A percentile compares a stretch with the other conserved stretches of the same genome.
These are phyloP conservation scores for Drosophila nr. medialis DNA, from an alignment of 2,888 invertebrate species.

Conservation along the genomic window DNA sequence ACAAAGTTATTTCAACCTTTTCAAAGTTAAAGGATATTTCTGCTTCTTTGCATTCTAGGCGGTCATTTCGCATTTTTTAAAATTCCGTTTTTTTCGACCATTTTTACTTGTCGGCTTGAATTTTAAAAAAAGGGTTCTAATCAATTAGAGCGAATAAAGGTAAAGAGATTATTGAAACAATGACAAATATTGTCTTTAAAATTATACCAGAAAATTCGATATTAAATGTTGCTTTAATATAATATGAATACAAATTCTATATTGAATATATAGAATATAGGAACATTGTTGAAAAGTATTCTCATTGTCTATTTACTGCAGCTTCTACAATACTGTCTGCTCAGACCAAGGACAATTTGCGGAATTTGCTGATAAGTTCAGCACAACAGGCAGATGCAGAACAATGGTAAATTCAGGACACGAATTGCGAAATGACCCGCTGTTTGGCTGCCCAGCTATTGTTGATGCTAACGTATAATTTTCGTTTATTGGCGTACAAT, in stretches of 20 bases:
- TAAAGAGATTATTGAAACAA: neutral
- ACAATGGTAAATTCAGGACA: neutral
- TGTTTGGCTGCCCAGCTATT: neutral
- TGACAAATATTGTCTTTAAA: no score
- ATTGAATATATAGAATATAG: neutral
- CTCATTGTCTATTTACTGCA: neutral
- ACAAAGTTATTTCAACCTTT: slow-evolving; percentile 57
- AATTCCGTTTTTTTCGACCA: slow-evolving; percentile 16
- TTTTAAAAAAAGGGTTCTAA: neutral
- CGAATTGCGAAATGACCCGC: neutral
- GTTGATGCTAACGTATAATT: neutral
- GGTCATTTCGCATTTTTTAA: slow-evolving; percentile 38
- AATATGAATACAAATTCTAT: neutral
- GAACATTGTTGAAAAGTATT: neutral
- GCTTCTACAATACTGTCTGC: no score
- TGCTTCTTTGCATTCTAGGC: slow-evolving; percentile 38
- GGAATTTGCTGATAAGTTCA: neutral
- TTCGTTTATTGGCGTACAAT: slow-evolving; percentile 8
- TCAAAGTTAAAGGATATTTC: slow-evolving; percentile 24
- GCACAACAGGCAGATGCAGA: neutral
- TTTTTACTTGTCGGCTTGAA: neutral
- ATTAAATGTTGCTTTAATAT: neutral
- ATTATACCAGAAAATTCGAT: neutral
- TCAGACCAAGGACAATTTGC: neutral
- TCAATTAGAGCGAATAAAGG: slow-evolving; percentile 1